phyloP scores from a whole-genome alignment of 2,888 invertebrate genomes.

The Lycocerus yunnanus region DNA sequence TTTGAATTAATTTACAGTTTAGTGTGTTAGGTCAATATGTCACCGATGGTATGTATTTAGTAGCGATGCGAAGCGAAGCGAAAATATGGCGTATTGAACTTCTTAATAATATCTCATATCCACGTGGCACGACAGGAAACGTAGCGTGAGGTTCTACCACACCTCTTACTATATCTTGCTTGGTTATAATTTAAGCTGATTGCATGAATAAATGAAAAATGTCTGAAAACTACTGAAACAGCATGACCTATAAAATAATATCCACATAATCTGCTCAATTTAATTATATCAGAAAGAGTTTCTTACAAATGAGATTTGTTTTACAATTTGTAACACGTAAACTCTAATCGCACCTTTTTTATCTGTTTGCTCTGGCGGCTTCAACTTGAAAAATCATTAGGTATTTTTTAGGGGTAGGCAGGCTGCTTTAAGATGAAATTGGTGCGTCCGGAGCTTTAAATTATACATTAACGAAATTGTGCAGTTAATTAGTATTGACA shows the following conservation, averaged over 20 bases:
- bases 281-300: neutral
- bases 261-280: neutral
- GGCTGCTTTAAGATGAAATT: neutral
- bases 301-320: neutral
- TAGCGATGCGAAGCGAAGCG: slow-evolving; percentile 18
- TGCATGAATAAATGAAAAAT: slow-evolving; percentile 19
- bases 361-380: neutral
- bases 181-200: slow-evolving; percentile 24
- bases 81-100: slow-evolving; percentile 28
- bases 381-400: neutral
- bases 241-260: slow-evolving; percentile 20
- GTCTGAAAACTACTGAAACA: slow-evolving; percentile 11
- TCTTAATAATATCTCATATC: slow-evolving; percentile 7
- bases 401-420: too few species aligned
- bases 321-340: neutral
- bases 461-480: neutral
- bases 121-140: slow-evolving; percentile 34
- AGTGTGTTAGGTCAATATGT: slow-evolving; percentile 42
- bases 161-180: slow-evolving; percentile 28
- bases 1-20: slow-evolving; percentile 20
- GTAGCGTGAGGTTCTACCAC: slow-evolving; percentile 32
- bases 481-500: neutral
- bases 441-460: neutral
- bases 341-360: neutral
- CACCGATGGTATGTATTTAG: slow-evolving; percentile 24